These are phyloP conservation scores for Hofmannophila pseudospretella DNA, from an alignment of 2,888 invertebrate genomes.

Conservation along the genomic window DNA sequence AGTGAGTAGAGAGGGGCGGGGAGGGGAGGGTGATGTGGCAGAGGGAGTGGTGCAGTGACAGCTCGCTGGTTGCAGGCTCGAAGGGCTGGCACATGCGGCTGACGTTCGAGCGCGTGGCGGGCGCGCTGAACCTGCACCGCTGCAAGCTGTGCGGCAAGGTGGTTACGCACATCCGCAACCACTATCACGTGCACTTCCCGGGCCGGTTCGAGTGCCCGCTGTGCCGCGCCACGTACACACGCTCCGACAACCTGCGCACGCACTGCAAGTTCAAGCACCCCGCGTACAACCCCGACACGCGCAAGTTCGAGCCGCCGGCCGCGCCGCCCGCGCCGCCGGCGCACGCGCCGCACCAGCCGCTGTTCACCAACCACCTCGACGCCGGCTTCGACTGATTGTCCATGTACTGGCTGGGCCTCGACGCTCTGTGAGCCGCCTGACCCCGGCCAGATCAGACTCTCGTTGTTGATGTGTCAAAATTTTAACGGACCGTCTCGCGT, in stretches of 20 bases:
- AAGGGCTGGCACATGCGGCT: slow-evolving; percentile 97
- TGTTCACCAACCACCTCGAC: slow-evolving; percentile 79
- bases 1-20: slow-evolving; percentile 15
- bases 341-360: slow-evolving; percentile 50
- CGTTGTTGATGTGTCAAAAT: slow-evolving; percentile 46
- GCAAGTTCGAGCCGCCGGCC: slow-evolving; percentile 87
- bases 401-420: slow-evolving; percentile 64
- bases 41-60: slow-evolving; percentile 29
- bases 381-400: slow-evolving; percentile 73
- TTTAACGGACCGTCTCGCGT: slow-evolving; percentile 52
- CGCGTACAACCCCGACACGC: slow-evolving; percentile 90
- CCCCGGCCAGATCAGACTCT: slow-evolving; percentile 30
- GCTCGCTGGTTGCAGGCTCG: slow-evolving; percentile 88
- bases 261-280: slow-evolving; percentile 96
- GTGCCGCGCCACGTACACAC: slow-evolving; percentile 93
- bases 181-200: slow-evolving; percentile 96
- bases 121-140: slow-evolving; percentile 94
- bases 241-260: slow-evolving; percentile 94
- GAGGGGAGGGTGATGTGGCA: slow-evolving; percentile 13
- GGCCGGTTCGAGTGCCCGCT: slow-evolving; percentile 94
- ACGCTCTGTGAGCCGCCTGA: slow-evolving; percentile 57
- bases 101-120: slow-evolving; percentile 95
- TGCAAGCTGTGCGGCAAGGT: slow-evolving; percentile 96
- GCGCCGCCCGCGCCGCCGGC: slow-evolving; percentile 72
- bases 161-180: slow-evolving; percentile 96